phyloP scores from a whole-genome alignment of 2,888 invertebrate species.

The Drosophila stalkeri region DNA sequence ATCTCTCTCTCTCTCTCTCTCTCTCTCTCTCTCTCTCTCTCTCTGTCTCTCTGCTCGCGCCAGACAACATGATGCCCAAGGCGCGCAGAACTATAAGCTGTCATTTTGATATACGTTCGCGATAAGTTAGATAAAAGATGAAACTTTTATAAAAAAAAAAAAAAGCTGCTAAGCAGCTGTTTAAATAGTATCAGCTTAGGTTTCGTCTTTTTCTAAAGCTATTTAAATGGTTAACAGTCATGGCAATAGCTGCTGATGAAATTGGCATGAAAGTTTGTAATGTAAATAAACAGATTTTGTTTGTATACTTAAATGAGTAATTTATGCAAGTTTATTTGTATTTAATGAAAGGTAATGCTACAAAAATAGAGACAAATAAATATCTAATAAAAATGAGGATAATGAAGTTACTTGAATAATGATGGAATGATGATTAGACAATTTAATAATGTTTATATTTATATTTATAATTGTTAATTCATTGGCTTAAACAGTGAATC shows the following conservation, averaged over 20 bases:
- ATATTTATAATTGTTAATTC: too few relatives aligned
- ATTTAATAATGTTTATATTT: not conserved
- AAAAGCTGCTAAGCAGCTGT: conserved; percentile 17
- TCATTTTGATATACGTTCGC: conserved; percentile 2
- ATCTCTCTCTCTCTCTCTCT: not conserved
- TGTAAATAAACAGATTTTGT: not conserved
- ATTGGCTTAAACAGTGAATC: too few relatives aligned
- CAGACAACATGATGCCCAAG: conserved; percentile 63
- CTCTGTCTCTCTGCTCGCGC: conserved; percentile 34
- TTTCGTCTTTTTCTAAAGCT: not conserved
- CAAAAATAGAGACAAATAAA: not conserved
- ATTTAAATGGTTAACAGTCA: not conserved
- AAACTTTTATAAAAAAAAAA: conserved; percentile 6
- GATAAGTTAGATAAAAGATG: conserved; percentile 21
- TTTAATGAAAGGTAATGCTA: not conserved
- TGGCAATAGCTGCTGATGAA: not conserved
- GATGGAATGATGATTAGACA: not conserved
- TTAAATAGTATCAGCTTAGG: not conserved
- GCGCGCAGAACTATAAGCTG: conserved; percentile 44
- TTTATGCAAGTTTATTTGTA: not conserved
- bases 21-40: not conserved
- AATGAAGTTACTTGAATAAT: not conserved
- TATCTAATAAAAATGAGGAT: not conserved
- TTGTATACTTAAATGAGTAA: not conserved
- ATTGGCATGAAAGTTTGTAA: not conserved